Base-by-base conservation (phyloP, 2,113 vertebrate species). In the Scomber japonicus region DNA sequence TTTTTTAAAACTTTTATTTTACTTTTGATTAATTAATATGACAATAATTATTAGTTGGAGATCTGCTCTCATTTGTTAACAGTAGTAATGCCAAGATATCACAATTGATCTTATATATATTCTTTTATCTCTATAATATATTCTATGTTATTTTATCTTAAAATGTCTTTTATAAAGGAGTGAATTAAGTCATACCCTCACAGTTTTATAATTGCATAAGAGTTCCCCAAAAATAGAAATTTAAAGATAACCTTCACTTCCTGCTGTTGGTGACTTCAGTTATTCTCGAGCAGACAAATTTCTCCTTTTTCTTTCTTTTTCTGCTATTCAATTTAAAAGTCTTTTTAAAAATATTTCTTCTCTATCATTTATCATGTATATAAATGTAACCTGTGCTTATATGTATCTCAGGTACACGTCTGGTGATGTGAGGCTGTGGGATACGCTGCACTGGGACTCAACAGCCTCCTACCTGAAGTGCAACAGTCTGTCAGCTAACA, bases 391-490 rank as follows among this genome's bases (percentile, higher is more conserved):
- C 19, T 12, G 44, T 61, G 8, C 24, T 17, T 45, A 35, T 74
- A 19, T 83, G 66, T 65, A 13, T 65, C 53, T 69, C 92, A 99
- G 98, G 83, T 99, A 99, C 69, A 97, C 95, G 0, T 98, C 98
- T 0, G 98, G 98, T 57, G 97, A 97, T 1, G 97, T 98, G 83
- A 89, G 97, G 80, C 91, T 99, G 89, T 99, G 98, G 98, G 97
- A 99, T 84, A 98, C 97, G 0, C 93, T 96, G 88, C 95, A 96
- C 94, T 98, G 97, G 96, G 97, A 98, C 94, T 94, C 96, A 5
- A 63, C 91, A 0, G 95, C 97, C 31, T 96, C 96, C 31, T 93
- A 94, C 91, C 94, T 99, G 89, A 96, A 95, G 83, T 67, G 95
- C 0, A 89, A 92, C 78, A 83, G 91, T 0, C 90, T 93, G 78